Conservation (phyloP, 2,797 vertebrate species). For the Pristis pectinata region DNA sequence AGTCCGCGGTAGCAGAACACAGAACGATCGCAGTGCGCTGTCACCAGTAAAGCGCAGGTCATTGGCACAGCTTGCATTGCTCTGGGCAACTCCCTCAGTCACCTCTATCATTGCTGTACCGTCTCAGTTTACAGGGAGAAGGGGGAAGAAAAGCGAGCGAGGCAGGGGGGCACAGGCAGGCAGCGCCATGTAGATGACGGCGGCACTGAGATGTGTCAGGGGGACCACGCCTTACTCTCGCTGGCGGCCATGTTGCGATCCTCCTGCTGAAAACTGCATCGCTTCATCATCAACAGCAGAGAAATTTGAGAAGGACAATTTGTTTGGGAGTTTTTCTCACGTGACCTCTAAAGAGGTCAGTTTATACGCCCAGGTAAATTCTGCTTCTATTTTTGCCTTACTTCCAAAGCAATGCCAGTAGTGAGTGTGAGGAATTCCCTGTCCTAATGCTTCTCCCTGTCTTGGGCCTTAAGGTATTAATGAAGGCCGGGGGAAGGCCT, state of each 20-base stretch:
- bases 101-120: not conserved
- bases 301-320: slow-evolving; percentile 30
- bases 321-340: slow-evolving; percentile 33
- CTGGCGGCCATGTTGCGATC: slow-evolving; percentile 45
- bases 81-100: not conserved
- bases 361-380: slow-evolving; percentile 19
- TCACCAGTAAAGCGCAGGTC: not conserved
- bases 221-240: slow-evolving; percentile 42
- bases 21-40: not conserved
- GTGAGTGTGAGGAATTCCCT: not conserved
- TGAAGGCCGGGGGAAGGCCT: not conserved
- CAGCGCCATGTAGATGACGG: slow-evolving; percentile 23
- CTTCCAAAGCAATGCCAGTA: not conserved
- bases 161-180: not conserved
- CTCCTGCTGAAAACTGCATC: not conserved
- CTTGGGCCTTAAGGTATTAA: not conserved
- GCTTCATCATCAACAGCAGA: slow-evolving; percentile 22
- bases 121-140: not conserved
- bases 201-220: slow-evolving; percentile 36
- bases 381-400: not conserved
- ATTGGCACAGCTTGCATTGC: not conserved
- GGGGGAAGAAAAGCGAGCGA: not conserved
- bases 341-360: slow-evolving; percentile 31
- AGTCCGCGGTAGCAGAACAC: not conserved
- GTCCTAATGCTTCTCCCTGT: not conserved